Conservation (phyloP, 2,888 invertebrate species). For the Rhagonycha fulva region DNA sequence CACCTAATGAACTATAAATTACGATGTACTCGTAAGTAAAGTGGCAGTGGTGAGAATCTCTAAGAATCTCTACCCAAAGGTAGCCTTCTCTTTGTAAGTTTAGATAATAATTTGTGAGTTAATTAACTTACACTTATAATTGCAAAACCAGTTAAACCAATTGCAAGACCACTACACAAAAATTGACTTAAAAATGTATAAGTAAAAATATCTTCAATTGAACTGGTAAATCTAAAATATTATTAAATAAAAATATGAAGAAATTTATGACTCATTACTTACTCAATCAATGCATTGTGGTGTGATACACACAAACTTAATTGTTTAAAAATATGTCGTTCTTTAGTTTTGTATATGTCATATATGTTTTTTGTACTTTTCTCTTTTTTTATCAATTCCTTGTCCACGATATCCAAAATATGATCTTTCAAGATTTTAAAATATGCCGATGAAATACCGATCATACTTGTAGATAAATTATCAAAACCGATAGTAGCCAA, state of each 20-base stretch:
- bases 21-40: too few relatives aligned
- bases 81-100: neutral
- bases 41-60: too few relatives aligned
- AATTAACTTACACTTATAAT: conserved; percentile 34
- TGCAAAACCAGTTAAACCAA: conserved; percentile 41
- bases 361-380: neutral
- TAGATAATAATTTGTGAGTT: neutral
- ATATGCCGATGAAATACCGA: too few relatives aligned
- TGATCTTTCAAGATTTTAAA: conserved; percentile 15
- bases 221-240: conserved; percentile 34
- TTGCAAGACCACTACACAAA: conserved; percentile 37
- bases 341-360: conserved; percentile 6
- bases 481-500: too few relatives aligned
- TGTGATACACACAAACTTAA: conserved; percentile 33
- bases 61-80: too few relatives aligned
- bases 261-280: neutral
- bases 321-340: conserved; percentile 4
- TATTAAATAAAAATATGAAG: neutral
- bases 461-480: too few relatives aligned
- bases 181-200: conserved; percentile 37
- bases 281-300: conserved; percentile 36
- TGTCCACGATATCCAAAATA: conserved; percentile 23
- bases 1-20: too few relatives aligned
- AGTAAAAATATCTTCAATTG: conserved; percentile 38
- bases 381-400: neutral